Conservation (phyloP, 2,113 vertebrate genomes). For the Crotalus viridis region DNA sequence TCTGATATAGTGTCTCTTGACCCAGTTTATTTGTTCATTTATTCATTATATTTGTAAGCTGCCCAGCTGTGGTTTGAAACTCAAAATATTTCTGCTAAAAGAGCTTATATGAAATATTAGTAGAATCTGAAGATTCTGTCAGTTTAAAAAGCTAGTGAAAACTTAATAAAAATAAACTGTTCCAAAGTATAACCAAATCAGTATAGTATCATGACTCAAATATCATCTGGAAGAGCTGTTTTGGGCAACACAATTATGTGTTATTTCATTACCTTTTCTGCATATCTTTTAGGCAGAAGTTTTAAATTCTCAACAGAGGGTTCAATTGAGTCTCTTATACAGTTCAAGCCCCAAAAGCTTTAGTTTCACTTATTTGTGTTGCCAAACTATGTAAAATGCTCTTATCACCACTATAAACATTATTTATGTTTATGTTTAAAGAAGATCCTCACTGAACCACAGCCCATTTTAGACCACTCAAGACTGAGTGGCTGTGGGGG, state of each 20-base stretch:
- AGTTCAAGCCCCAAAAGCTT: background rate
- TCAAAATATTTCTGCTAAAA: background rate
- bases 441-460: background rate
- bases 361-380: background rate
- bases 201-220: background rate
- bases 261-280: background rate
- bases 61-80: background rate
- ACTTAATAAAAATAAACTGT: background rate
- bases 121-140: conserved; percentile 8
- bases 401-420: background rate
- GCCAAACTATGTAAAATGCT: background rate
- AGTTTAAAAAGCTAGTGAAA: conserved; percentile 1
- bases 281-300: background rate
- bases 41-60: background rate
- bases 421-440: background rate
- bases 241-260: background rate
- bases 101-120: background rate
- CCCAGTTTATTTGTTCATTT: background rate
- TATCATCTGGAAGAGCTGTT: background rate
- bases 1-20: background rate
- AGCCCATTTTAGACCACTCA: background rate
- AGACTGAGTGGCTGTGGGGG: background rate
- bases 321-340: background rate
- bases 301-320: background rate
- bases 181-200: background rate